Conservation (phyloP, 2,888 invertebrate genomes). For the Eupeodes latifasciatus region DNA sequence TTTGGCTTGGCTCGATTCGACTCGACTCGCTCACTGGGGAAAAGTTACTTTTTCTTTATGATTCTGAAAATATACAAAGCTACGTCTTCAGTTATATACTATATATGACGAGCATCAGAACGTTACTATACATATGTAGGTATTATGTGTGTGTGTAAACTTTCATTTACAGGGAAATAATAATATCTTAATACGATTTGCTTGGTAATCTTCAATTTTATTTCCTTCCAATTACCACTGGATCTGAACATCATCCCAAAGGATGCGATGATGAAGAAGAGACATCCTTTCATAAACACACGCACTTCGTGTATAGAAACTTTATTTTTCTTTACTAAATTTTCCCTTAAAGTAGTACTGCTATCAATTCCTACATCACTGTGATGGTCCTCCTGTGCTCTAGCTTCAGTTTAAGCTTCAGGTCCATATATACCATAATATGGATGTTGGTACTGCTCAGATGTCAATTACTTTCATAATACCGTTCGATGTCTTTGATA, state of each 20-base stretch:
- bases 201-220: conserved; percentile 70
- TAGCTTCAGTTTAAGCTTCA: too few species aligned
- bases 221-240: conserved; percentile 70
- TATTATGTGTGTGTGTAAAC: background rate
- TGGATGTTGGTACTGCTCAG: conserved; percentile 2
- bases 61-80: conserved; percentile 9
- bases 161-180: conserved; percentile 61
- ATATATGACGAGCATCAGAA: too few species aligned
- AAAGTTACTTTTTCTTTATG: background rate
- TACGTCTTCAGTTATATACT: too few species aligned
- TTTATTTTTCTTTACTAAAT: conserved; percentile 13
- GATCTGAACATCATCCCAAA: conserved; percentile 34
- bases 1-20: background rate
- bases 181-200: conserved; percentile 73
- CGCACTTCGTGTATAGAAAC: background rate
- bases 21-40: background rate
- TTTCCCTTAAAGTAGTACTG: background rate
- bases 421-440: background rate
- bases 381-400: background rate
- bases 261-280: background rate
- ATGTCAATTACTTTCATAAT: conserved; percentile 69
- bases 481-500: conserved; percentile 58
- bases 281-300: background rate
- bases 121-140: background rate
- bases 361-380: background rate